Percentiles rank a stretch among this genome's conserved stretches.
Conservation (phyloP, 2,888 invertebrate species). For the Lithophane leautieri region DNA sequence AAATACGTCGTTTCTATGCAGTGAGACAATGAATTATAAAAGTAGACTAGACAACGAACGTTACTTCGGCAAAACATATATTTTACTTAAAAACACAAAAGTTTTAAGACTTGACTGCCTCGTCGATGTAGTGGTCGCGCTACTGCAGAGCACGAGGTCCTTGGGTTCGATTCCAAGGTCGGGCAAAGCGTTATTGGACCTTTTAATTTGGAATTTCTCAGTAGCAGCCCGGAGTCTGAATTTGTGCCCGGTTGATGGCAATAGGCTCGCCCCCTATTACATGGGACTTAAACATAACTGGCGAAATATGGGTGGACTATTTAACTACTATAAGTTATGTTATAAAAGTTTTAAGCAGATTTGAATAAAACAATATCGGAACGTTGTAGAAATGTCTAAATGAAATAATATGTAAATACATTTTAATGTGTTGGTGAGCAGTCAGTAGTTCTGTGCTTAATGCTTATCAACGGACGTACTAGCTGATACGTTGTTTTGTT, state of each 20-base stretch:
- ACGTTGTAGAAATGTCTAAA: constrained; percentile 7
- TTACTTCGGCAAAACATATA: neutral
- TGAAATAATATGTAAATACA: constrained; percentile 17
- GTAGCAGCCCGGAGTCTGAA: no score
- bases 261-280: no score
- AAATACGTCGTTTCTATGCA: constrained; percentile 63
- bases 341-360: constrained; percentile 17
- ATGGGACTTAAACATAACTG: no score
- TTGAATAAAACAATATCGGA: constrained; percentile 18
- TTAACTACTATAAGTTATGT: no score
- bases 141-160: no score
- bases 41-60: constrained; percentile 9
- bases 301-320: no score
- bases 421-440: constrained; percentile 19
- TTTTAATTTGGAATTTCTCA: no score
- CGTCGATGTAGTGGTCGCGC: no score
- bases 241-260: no score
- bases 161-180: no score
- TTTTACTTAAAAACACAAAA: constrained; percentile 11
- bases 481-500: constrained; percentile 41
- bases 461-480: constrained; percentile 58
- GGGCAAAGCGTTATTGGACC: no score
- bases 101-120: constrained; percentile 7
- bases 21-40: constrained; percentile 31
- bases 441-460: constrained; percentile 39